These are phyloP conservation scores for Rhamnusium bicolor DNA, from an alignment of 2,888 invertebrate species.

Conservation along the genomic window DNA sequence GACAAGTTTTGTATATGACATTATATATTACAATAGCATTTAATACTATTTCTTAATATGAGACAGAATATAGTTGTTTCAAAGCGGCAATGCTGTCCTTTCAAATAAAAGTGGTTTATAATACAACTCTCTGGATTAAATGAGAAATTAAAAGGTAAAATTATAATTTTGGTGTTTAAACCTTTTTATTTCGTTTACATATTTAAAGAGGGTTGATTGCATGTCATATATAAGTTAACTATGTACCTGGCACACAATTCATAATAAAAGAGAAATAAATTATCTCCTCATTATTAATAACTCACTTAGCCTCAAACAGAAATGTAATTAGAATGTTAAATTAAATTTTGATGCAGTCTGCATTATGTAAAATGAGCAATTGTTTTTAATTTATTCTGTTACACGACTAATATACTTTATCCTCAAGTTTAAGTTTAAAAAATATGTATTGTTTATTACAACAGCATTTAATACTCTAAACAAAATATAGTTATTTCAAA, in stretches of 20 bases:
- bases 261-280: neutral
- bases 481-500: too few relatives aligned
- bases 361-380: neutral
- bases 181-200: neutral
- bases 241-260: neutral
- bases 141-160: neutral
- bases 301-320: neutral
- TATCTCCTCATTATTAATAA: neutral
- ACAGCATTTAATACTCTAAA: too few relatives aligned
- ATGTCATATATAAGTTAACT: neutral
- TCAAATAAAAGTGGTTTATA: too few relatives aligned
- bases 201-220: neutral
- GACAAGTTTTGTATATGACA: too few relatives aligned
- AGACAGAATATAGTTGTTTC: too few relatives aligned
- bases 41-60: too few relatives aligned
- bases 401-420: neutral
- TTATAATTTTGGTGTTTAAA: neutral
- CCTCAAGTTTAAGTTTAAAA: neutral
- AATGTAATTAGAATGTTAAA: slow-evolving; percentile 1
- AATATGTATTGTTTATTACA: too few relatives aligned
- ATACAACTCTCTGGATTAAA: neutral
- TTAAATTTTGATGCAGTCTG: neutral
- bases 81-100: too few relatives aligned
- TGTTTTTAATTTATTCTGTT: neutral
- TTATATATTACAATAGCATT: too few relatives aligned